These are phyloP conservation scores for Empis livida DNA, from an alignment of 2,888 invertebrate genomes.

Conservation along the genomic window DNA sequence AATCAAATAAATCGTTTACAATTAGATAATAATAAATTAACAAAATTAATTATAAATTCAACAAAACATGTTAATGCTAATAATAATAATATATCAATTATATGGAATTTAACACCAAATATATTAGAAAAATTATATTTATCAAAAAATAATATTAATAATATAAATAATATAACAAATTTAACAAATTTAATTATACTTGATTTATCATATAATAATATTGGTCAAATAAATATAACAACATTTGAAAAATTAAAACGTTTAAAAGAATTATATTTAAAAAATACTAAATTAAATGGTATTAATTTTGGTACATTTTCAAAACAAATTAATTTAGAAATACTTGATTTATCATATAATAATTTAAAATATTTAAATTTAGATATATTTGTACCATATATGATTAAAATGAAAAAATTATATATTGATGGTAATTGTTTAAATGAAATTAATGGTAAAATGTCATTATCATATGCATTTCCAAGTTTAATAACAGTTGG, in stretches of 20 bases:
- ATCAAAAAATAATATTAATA: conserved; percentile 22
- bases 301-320: conserved; percentile 34
- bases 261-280: conserved; percentile 24
- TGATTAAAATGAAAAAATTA: conserved; percentile 26
- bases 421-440: conserved; percentile 30
- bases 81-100: conserved; percentile 24
- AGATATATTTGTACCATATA: conserved; percentile 31
- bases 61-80: conserved; percentile 27
- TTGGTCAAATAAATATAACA: conserved; percentile 27
- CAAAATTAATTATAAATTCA: conserved; percentile 23
- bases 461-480: conserved; percentile 25
- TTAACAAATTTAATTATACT: conserved; percentile 23
- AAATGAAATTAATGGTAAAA: conserved; percentile 26
- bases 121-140: conserved; percentile 26
- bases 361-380: conserved; percentile 37
- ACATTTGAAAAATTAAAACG: conserved; percentile 30
- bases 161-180: conserved; percentile 26
- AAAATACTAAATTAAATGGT: conserved; percentile 21
- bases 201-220: conserved; percentile 29
- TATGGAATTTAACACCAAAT: conserved; percentile 20
- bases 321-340: conserved; percentile 32
- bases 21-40: conserved; percentile 26
- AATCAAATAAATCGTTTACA: conserved; percentile 24
- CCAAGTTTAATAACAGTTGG: conserved; percentile 26
- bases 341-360: conserved; percentile 40